phyloP scores from a whole-genome alignment of 2,113 vertebrate genomes.

The Puffinus mauretanicus region DNA sequence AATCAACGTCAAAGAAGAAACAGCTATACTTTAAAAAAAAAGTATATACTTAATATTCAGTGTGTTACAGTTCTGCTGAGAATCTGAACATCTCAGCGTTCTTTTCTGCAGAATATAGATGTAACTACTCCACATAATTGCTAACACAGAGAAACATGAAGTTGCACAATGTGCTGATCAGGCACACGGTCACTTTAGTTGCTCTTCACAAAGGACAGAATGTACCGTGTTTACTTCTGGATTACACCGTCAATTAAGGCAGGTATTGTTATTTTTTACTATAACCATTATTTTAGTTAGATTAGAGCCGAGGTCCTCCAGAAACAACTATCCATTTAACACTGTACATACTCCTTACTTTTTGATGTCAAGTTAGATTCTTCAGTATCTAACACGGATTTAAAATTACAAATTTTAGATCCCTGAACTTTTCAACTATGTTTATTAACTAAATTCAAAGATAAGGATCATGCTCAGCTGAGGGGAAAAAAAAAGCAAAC shows the following conservation, averaged over 20 bases:
- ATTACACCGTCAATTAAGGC: background rate
- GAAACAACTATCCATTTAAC: background rate
- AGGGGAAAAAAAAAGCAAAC: no score
- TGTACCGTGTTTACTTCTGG: background rate
- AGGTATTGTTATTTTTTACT: conserved; percentile 12
- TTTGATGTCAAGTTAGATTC: background rate
- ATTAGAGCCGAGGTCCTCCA: background rate
- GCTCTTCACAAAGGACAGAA: background rate
- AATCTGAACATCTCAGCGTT: background rate
- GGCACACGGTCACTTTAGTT: background rate
- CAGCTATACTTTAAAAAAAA: background rate
- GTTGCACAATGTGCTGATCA: background rate
- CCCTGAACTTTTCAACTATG: background rate
- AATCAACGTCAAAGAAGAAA: background rate
- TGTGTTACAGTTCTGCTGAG: background rate
- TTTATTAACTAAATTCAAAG: background rate
- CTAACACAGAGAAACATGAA: background rate
- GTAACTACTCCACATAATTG: background rate
- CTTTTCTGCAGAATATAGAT: background rate
- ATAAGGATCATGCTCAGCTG: background rate
- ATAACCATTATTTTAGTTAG: background rate
- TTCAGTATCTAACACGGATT: background rate
- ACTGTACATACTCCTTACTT: background rate
- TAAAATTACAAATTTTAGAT: background rate
- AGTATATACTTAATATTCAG: background rate